Evolutionary conservation across 1,140 invertebrate species (phyloP).

Genomic region (Pseudomyrmex sp.): DNA sequence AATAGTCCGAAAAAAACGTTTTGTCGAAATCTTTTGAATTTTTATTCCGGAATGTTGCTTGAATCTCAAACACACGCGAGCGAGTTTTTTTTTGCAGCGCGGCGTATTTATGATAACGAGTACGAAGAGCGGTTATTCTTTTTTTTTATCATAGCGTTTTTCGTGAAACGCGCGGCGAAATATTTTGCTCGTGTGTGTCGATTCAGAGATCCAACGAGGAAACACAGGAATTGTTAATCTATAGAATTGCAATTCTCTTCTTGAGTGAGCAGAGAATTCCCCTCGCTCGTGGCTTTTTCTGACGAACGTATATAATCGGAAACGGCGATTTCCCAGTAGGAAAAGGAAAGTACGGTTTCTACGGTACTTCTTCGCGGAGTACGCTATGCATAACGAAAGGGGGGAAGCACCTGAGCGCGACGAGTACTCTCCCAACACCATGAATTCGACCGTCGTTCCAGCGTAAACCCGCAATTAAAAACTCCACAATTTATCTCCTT

Average conservation of each 20-base stretch:
- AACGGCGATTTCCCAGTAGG: neutral
- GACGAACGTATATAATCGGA: conserved; percentile 10
- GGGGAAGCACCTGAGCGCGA: conserved; percentile 25
- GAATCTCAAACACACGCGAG: no score
- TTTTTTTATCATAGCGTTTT: no score
- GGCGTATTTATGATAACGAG: no score
- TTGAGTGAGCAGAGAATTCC: neutral
- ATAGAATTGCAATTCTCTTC: neutral
- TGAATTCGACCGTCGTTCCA: conserved; percentile 23
- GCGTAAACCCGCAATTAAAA: conserved; percentile 22
- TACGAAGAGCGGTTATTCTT: no score
- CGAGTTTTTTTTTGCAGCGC: no score
- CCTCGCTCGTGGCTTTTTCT: conserved; percentile 7
- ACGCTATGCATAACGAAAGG: conserved; percentile 54
- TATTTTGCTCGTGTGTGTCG: no score
- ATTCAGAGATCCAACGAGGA: neutral
- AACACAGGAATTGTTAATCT: neutral
- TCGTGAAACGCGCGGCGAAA: no score
- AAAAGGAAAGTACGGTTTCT: conserved; percentile 52
- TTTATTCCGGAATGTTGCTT: no score
- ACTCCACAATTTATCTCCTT: neutral
- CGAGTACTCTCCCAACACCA: neutral
- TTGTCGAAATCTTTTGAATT: neutral
- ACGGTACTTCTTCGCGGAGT: conserved; percentile 39
- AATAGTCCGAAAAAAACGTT: neutral